Percentiles rank a stretch among this genome's conserved stretches.
phyloP scores from a whole-genome alignment of 53 echinoderm and acorn worm species.

The Pentamera pediparva region DNA sequence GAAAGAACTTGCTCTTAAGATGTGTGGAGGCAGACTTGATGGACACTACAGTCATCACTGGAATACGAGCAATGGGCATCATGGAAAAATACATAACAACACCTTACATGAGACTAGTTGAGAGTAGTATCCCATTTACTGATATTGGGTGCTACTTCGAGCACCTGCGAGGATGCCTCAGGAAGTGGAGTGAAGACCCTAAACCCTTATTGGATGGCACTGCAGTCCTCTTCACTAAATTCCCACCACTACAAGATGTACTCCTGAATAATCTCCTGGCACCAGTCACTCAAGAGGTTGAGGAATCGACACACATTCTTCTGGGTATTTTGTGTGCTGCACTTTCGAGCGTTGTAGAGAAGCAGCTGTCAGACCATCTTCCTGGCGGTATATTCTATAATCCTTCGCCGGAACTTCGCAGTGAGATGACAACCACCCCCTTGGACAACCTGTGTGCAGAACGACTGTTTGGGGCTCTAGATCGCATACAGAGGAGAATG shows the following conservation, averaged over 20 bases:
- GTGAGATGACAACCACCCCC: constrained; percentile 11
- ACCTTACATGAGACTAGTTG: constrained; percentile 19
- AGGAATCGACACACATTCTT: background rate
- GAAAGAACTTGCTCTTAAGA: constrained; percentile 15
- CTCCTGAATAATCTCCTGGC: background rate
- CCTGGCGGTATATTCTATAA: background rate
- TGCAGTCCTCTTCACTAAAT: constrained; percentile 24
- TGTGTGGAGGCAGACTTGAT: constrained; percentile 16
- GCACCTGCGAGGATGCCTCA: background rate
- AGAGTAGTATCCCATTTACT: background rate
- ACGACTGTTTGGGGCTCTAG: constrained; percentile 2
- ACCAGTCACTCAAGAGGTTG: background rate
- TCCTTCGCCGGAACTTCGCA: background rate
- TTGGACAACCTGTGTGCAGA: constrained; percentile 8
- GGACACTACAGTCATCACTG: constrained; percentile 5
- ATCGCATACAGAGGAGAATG: background rate
- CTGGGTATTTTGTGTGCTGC: constrained; percentile 9
- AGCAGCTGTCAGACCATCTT: background rate
- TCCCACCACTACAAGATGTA: constrained; percentile 17
- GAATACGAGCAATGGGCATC: constrained; percentile 15
- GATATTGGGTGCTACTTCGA: background rate
- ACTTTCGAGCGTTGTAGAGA: constrained; percentile 14
- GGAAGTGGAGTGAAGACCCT: constrained; percentile 17
- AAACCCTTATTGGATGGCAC: constrained; percentile 8
- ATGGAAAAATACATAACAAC: constrained; percentile 17